Percentiles rank a stretch among this genome's conserved stretches.
Evolutionary conservation across 1,140 invertebrate genomes (phyloP).

Genomic region (Cryptotermes secundus): DNA sequence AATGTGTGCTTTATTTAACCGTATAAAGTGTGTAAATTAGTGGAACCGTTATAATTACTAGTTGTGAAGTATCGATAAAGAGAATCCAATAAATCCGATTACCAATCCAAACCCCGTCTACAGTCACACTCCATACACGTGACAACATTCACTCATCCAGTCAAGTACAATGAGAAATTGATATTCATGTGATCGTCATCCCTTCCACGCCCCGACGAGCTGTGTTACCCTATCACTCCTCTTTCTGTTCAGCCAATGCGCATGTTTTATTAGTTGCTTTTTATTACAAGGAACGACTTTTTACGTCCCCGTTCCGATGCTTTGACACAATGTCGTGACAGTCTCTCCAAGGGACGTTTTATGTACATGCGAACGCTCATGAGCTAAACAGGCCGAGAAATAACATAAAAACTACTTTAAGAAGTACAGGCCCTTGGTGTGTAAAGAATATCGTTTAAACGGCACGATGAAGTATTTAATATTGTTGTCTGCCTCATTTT

Average conservation of each 20-base stretch:
- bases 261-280: neutral
- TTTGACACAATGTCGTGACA: neutral
- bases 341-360: neutral
- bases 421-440: neutral
- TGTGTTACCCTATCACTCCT: neutral
- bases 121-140: too few species aligned
- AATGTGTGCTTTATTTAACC: too few species aligned
- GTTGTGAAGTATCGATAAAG: too few species aligned
- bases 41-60: too few species aligned
- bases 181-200: neutral
- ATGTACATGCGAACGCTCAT: neutral
- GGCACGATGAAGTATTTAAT: neutral
- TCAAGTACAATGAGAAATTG: neutral
- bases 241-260: neutral
- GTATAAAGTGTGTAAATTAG: too few species aligned
- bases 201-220: neutral
- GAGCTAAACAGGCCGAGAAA: neutral
- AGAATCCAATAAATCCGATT: too few species aligned
- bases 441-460: neutral
- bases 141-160: too few species aligned
- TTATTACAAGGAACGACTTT: conserved; percentile 7
- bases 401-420: neutral
- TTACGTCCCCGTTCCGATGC: neutral
- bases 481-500: neutral
- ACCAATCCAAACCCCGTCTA: too few species aligned